Conservation (phyloP, 2,113 vertebrate species). For the Athene cunicularia region DNA sequence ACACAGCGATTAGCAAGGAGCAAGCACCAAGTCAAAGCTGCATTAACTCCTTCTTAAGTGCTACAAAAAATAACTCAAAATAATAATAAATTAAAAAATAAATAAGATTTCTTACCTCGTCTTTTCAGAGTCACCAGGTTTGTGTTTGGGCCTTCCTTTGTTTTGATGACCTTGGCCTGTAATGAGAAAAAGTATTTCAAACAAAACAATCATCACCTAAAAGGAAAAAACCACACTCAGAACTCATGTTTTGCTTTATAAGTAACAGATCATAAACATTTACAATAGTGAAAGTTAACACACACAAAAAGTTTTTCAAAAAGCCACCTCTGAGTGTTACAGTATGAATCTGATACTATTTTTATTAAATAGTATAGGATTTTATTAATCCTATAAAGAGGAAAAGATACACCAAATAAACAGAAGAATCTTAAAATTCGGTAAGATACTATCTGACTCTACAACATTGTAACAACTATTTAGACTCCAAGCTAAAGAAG, state of each 20-base stretch:
- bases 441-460: not conserved
- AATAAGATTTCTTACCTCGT: constrained; percentile 33
- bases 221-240: not conserved
- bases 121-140: constrained; percentile 63
- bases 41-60: not conserved
- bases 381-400: not conserved
- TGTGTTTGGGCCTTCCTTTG: constrained; percentile 63
- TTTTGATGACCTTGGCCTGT: constrained; percentile 66
- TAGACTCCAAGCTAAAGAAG: not conserved
- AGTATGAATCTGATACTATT: not conserved
- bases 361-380: not conserved
- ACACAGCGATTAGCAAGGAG: not conserved
- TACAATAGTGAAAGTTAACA: not conserved
- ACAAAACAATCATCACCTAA: not conserved
- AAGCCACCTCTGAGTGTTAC: not conserved
- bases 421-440: not conserved
- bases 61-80: not conserved
- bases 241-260: not conserved
- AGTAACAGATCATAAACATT: not conserved
- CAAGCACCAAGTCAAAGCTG: not conserved
- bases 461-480: not conserved
- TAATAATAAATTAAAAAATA: not conserved
- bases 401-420: not conserved
- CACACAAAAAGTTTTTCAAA: not conserved
- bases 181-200: not conserved